phyloP scores from a whole-genome alignment of 2,113 vertebrate genomes.

The Archocentrus centrarchus region DNA sequence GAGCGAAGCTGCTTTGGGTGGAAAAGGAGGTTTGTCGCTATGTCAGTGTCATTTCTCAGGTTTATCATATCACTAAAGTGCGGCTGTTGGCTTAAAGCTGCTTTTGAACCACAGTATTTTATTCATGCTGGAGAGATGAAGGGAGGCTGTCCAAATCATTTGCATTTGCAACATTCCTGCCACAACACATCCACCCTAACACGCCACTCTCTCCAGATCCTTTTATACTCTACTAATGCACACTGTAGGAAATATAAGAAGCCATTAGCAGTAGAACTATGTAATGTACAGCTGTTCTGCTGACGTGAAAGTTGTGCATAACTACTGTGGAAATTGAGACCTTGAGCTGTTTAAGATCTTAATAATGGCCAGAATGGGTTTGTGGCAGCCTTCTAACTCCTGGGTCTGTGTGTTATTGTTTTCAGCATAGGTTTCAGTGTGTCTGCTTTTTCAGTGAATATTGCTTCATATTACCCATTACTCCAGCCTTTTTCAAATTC shows the following conservation, averaged over 20 bases:
- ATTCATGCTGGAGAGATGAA: constrained; percentile 4
- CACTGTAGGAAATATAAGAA: background rate
- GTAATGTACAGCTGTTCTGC: background rate
- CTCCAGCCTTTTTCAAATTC: background rate
- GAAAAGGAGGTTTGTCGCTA: background rate
- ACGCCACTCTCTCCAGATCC: background rate
- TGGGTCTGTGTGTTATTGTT: background rate
- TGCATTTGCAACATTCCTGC: background rate
- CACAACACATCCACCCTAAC: background rate
- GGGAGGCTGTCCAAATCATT: background rate
- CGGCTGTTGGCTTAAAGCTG: constrained; percentile 7
- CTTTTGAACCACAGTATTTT: constrained; percentile 17
- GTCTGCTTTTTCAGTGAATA: background rate
- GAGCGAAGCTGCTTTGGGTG: background rate
- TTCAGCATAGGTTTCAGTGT: background rate
- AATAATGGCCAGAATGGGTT: background rate
- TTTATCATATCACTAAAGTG: background rate
- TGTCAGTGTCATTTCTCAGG: background rate
- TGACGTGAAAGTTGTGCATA: background rate
- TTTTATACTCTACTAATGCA: background rate
- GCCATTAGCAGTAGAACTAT: background rate
- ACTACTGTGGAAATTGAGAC: background rate
- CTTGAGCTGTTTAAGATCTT: background rate
- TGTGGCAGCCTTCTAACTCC: background rate
- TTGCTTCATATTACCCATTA: background rate